These are phyloP conservation scores for Isurus oxyrinchus DNA, from an alignment of 2,113 vertebrate genomes.

Conservation along the genomic window DNA sequence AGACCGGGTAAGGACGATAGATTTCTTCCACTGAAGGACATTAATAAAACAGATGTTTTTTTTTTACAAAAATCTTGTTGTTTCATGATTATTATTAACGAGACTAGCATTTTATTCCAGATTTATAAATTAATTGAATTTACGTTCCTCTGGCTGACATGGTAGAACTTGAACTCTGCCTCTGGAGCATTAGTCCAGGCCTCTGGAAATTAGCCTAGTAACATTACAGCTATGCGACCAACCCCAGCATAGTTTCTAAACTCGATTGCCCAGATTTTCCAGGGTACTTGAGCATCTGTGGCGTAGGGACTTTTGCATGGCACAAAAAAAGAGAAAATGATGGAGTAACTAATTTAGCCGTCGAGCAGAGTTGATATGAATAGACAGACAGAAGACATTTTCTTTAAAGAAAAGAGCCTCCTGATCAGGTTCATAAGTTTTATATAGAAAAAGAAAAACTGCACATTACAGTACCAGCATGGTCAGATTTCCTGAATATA, in stretches of 20 bases:
- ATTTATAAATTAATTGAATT: too few relatives aligned
- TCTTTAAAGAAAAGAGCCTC: neutral
- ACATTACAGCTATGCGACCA: too few relatives aligned
- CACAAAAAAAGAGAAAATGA: neutral
- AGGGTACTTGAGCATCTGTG: neutral
- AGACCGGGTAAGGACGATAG: too few relatives aligned
- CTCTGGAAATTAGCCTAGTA: too few relatives aligned
- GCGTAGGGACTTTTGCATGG: neutral
- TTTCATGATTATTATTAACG: too few relatives aligned
- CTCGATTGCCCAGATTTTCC: neutral
- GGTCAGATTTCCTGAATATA: neutral
- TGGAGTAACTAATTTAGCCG: neutral
- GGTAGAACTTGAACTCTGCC: too few relatives aligned
- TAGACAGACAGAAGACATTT: neutral
- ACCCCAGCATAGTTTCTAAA: neutral
- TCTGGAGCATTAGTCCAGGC: too few relatives aligned
- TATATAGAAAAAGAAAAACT: neutral
- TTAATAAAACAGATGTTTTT: too few relatives aligned
- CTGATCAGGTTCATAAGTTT: neutral
- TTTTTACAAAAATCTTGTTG: too few relatives aligned
- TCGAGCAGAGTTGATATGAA: neutral
- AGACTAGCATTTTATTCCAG: too few relatives aligned
- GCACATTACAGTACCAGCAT: neutral
- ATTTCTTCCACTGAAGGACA: too few relatives aligned
- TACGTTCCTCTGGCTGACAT: too few relatives aligned